Conservation (phyloP, 2,888 invertebrate genomes). For the Clepsis dumicolana region DNA sequence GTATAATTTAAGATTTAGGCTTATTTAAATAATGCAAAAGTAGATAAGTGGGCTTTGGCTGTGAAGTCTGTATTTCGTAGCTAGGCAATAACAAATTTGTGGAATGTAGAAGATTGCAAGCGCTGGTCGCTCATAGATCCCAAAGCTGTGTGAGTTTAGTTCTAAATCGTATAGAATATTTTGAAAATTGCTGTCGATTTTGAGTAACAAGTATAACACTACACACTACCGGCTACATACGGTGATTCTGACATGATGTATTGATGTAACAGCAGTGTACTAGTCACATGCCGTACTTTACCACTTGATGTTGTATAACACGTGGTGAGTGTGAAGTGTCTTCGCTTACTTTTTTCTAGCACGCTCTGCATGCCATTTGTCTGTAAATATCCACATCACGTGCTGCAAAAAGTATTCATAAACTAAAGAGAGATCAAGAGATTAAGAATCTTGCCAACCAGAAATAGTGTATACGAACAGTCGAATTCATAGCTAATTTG, state of each 20-base stretch:
- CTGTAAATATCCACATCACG: not conserved
- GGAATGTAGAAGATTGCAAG: constrained; percentile 26
- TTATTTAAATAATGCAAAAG: constrained; percentile 36
- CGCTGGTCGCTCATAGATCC: constrained; percentile 40
- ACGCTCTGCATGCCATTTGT: not conserved
- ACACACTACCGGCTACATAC: not conserved
- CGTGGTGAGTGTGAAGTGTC: not conserved
- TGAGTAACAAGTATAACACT: not conserved
- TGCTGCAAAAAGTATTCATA: constrained; percentile 15
- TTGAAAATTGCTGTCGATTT: not conserved
- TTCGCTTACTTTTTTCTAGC: not conserved
- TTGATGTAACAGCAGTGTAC: not conserved
- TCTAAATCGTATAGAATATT: constrained; percentile 22
- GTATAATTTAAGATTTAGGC: constrained; percentile 28
- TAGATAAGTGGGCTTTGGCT: constrained; percentile 55
- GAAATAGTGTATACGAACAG: constrained; percentile 44
- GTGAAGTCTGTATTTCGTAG: constrained; percentile 63
- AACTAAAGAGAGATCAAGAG: constrained; percentile 20
- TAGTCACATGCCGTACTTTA: not conserved
- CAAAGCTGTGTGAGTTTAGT: constrained; percentile 14
- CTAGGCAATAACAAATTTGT: constrained; percentile 31
- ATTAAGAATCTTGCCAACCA: constrained; percentile 55
- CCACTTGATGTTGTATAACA: not conserved
- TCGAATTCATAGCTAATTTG: constrained; percentile 43
- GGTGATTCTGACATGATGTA: not conserved